These are phyloP conservation scores for Tachycineta bicolor DNA, from an alignment of 2,113 vertebrate species.

Conservation along the genomic window DNA sequence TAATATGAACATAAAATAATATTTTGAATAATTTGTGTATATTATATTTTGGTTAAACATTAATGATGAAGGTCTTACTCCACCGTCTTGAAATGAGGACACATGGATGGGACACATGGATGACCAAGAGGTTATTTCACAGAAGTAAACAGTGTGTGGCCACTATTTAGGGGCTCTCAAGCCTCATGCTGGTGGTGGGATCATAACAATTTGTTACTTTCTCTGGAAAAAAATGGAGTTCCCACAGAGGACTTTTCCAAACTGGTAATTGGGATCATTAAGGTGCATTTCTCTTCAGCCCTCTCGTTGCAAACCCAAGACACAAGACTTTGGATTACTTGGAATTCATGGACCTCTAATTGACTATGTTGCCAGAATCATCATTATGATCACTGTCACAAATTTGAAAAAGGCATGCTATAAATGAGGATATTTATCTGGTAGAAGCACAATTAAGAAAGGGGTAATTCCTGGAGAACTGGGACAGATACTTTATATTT, in stretches of 20 bases:
- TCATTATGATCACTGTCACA: neutral
- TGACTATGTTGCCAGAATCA: neutral
- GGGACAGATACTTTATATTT: neutral
- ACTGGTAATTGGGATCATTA: neutral
- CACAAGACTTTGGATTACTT: neutral
- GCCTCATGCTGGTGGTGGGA: fast-evolving
- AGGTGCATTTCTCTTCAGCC: neutral
- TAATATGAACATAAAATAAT: neutral
- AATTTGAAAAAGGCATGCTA: neutral
- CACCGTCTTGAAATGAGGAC: neutral
- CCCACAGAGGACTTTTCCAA: neutral
- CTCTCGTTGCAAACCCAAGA: neutral
- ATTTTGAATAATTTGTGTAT: neutral
- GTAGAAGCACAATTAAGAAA: neutral
- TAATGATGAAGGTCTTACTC: neutral
- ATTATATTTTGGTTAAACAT: neutral
- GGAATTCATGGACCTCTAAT: neutral
- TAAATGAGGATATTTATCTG: neutral
- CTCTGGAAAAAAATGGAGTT: neutral
- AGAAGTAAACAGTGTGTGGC: neutral
- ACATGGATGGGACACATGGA: neutral
- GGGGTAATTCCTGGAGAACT: fast-evolving
- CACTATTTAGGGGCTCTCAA: neutral
- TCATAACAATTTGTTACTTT: neutral
- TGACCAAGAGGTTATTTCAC: neutral